Conservation (phyloP, 2,797 vertebrate genomes). For the Rachycentron canadum region DNA sequence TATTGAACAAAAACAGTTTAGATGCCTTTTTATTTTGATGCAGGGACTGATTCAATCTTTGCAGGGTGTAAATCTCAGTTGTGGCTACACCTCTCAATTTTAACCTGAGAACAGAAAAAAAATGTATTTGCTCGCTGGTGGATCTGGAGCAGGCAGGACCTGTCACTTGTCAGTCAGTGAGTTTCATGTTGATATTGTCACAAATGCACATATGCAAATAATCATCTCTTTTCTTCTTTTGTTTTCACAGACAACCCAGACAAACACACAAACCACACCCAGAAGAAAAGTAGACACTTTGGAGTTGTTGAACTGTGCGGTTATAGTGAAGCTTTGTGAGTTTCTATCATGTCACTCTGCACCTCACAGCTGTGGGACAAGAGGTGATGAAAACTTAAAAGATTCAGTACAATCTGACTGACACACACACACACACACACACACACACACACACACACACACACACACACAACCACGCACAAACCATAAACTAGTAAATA, state of each 20-base stretch:
- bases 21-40: conserved; percentile 25
- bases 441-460: conserved; percentile 15
- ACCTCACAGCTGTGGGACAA: conserved; percentile 72
- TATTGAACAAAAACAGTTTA: conserved; percentile 11
- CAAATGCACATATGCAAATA: conserved; percentile 48
- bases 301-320: conserved; percentile 56
- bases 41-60: conserved; percentile 17
- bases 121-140: conserved; percentile 24
- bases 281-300: conserved; percentile 8
- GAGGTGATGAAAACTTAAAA: conserved; percentile 67
- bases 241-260: conserved; percentile 24
- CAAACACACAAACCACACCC: conserved; percentile 11
- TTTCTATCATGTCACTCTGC: conserved; percentile 74
- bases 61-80: conserved; percentile 21
- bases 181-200: conserved; percentile 44
- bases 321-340: conserved; percentile 53
- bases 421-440: conserved; percentile 29
- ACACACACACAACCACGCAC: conserved; percentile 1
- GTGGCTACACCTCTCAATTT: conserved; percentile 15
- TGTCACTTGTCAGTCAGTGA: conserved; percentile 35
- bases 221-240: conserved; percentile 29
- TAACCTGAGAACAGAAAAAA: conserved; percentile 18
- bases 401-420: conserved; percentile 50
- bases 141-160: conserved; percentile 9
- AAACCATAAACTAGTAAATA: too few relatives aligned